These are phyloP conservation scores for Rhizoglyphus robini DNA, from an alignment of 1,140 invertebrate species.

Conservation along the genomic window DNA sequence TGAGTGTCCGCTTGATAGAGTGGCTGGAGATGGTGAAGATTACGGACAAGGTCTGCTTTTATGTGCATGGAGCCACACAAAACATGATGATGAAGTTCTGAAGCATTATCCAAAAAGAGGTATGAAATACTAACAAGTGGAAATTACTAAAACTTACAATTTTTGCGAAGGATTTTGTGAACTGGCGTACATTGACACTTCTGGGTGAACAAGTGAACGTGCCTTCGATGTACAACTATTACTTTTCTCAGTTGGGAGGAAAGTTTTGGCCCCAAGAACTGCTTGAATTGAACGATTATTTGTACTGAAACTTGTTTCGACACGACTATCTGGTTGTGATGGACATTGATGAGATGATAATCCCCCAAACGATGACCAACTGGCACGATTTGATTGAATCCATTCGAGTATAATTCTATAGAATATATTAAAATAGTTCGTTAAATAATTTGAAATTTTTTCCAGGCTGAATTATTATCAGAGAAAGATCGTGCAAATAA, in stretches of 20 bases:
- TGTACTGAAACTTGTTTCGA: conserved; percentile 68
- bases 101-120: conserved; percentile 13
- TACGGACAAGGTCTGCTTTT: conserved; percentile 17
- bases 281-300: too few relatives aligned
- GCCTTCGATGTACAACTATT: too few relatives aligned
- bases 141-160: background rate
- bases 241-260: too few relatives aligned
- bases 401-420: background rate
- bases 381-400: conserved; percentile 8
- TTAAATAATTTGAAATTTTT: background rate
- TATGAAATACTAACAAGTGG: background rate
- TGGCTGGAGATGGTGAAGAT: conserved; percentile 15
- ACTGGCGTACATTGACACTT: conserved; percentile 10
- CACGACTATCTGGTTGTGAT: conserved; percentile 66
- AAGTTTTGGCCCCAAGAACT: too few relatives aligned
- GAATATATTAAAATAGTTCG: too few relatives aligned
- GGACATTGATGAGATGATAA: conserved; percentile 75
- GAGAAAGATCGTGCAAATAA: too few relatives aligned
- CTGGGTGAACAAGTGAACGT: too few relatives aligned
- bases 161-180: conserved; percentile 7
- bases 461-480: too few relatives aligned
- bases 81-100: conserved; percentile 14
- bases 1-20: conserved; percentile 18
- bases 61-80: background rate
- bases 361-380: conserved; percentile 40